A percentile compares a stretch with the other conserved stretches of the same genome.
These are phyloP conservation scores for Sussaba pulchella DNA, from an alignment of 2,888 invertebrate genomes.

Conservation along the genomic window DNA sequence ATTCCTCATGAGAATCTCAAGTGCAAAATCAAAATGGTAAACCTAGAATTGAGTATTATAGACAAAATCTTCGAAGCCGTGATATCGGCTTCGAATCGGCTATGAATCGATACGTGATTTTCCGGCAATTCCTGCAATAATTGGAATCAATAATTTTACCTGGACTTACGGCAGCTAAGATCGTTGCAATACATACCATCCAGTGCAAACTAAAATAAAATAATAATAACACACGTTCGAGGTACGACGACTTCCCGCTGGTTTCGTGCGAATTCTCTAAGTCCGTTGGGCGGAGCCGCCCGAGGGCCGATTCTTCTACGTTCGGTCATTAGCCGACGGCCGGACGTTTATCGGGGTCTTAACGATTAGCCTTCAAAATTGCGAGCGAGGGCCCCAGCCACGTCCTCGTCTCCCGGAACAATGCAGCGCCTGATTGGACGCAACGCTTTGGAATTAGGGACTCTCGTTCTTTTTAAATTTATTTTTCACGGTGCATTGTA, in stretches of 20 bases:
- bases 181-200: no score
- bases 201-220: no score
- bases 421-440: slow-evolving; percentile 76
- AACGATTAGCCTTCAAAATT: slow-evolving; percentile 61
- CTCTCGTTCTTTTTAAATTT: slow-evolving; percentile 73
- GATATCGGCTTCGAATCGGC: no score
- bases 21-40: no score
- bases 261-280: slow-evolving; percentile 22
- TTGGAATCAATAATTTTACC: no score
- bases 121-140: no score
- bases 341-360: slow-evolving; percentile 22
- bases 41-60: no score
- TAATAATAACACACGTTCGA: no score
- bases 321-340: slow-evolving; percentile 19
- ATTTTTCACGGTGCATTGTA: slow-evolving; percentile 68
- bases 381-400: neutral
- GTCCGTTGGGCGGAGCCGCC: neutral
- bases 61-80: no score
- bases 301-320: slow-evolving; percentile 15
- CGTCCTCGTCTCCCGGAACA: slow-evolving; percentile 73
- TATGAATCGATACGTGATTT: no score
- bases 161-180: no score
- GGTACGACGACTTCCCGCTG: slow-evolving; percentile 22
- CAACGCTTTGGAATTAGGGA: slow-evolving; percentile 77
- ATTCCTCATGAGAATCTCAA: no score